These are phyloP conservation scores for Oxycera nigricornis DNA, from an alignment of 2,888 invertebrate genomes.

Conservation along the genomic window DNA sequence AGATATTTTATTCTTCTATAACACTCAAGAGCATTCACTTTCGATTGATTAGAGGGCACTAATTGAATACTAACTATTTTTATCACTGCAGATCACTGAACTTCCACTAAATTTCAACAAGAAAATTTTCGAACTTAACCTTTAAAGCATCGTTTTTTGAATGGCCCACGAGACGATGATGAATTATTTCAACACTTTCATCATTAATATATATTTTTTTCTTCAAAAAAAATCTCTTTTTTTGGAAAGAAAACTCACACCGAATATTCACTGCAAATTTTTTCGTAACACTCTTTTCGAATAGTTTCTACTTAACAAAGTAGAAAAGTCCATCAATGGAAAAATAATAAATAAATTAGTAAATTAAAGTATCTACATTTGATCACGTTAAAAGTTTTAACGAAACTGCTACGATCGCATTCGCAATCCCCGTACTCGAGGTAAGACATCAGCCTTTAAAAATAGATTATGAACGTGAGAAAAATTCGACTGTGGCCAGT, in stretches of 20 bases:
- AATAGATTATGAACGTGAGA: conserved; percentile 39
- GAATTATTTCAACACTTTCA: neutral
- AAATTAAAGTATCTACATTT: conserved; percentile 10
- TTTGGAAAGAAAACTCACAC: neutral
- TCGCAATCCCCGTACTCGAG: neutral
- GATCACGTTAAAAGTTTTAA: conserved; percentile 36
- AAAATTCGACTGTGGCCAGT: conserved; percentile 23
- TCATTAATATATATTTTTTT: neutral
- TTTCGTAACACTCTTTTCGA: neutral
- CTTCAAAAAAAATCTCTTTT: neutral
- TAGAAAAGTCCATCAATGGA: neutral
- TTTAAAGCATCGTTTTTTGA: too few species aligned
- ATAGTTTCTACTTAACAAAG: neutral
- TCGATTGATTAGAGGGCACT: too few species aligned
- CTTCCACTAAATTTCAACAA: too few species aligned
- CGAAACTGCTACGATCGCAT: conserved; percentile 28
- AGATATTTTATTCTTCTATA: too few species aligned
- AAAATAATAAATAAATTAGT: conserved; percentile 14
- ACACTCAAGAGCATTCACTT: too few species aligned
- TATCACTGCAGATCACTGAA: too few species aligned
- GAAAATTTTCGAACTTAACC: too few species aligned
- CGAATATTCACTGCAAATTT: neutral
- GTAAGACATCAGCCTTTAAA: conserved; percentile 39
- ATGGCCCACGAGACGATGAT: too few species aligned
- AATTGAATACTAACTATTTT: too few species aligned